A percentile compares a stretch with the other conserved stretches of the same genome.
Evolutionary conservation across 2,113 vertebrate genomes (phyloP).

Genomic region (Ornithorhynchus anatinus): DNA sequence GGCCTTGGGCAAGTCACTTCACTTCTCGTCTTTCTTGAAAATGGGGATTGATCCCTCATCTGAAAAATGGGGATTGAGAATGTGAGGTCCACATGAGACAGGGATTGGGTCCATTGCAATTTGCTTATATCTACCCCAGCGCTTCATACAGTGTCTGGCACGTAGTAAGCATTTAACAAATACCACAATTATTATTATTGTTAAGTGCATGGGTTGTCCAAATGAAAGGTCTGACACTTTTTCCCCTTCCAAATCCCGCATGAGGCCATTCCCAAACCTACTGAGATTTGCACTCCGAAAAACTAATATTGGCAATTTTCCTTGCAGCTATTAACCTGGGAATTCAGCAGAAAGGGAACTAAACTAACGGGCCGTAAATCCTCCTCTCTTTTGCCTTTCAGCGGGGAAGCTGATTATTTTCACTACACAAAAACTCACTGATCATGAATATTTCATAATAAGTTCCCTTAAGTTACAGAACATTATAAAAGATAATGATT

Average conservation of each 20-base stretch:
- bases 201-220: too few species aligned
- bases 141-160: too few species aligned
- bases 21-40: too few species aligned
- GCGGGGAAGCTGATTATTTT: background rate
- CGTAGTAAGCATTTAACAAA: too few species aligned
- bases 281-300: background rate
- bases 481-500: constrained; percentile 34
- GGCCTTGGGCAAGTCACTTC: too few species aligned
- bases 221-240: too few species aligned
- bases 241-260: background rate
- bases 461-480: constrained; percentile 21
- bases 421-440: constrained; percentile 1
- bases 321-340: background rate
- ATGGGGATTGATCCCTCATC: too few species aligned
- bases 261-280: constrained; percentile 1
- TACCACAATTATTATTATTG: too few species aligned
- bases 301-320: constrained; percentile 1
- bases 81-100: too few species aligned
- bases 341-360: constrained; percentile 7
- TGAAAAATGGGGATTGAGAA: too few species aligned
- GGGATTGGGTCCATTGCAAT: too few species aligned
- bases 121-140: too few species aligned
- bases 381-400: background rate
- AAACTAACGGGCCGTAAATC: constrained; percentile 23
- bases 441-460: constrained; percentile 45